These are phyloP conservation scores for Sarcophaga variegata DNA, from an alignment of 2,888 invertebrate species.

Conservation along the genomic window DNA sequence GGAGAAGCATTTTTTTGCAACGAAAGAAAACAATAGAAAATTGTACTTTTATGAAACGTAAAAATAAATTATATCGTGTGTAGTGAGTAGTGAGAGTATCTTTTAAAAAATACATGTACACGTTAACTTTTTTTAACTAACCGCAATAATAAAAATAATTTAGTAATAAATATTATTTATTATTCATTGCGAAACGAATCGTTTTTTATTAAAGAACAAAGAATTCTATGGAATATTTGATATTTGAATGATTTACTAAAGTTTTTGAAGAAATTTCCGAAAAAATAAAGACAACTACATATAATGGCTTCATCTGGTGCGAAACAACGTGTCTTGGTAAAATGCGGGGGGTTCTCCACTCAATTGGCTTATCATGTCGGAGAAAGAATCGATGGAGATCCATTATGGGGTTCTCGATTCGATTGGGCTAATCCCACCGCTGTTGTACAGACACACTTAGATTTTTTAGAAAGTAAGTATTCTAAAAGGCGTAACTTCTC, in stretches of 20 bases:
- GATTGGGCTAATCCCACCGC: constrained; percentile 89
- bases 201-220: background rate
- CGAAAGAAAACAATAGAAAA: background rate
- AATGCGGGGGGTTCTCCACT: constrained; percentile 90
- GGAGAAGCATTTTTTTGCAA: background rate
- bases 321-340: constrained; percentile 81
- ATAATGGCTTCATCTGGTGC: constrained; percentile 1
- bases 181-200: background rate
- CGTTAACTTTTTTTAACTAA: no score
- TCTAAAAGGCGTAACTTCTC: background rate
- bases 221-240: background rate
- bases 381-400: constrained; percentile 90
- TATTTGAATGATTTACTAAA: background rate
- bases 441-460: constrained; percentile 90
- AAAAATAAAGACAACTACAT: background rate
- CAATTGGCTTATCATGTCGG: constrained; percentile 89
- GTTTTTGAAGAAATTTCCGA: background rate
- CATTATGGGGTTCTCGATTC: constrained; percentile 93
- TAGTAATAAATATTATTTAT: background rate
- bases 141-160: background rate
- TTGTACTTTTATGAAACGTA: background rate
- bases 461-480: constrained; percentile 87
- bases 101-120: no score
- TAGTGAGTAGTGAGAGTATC: background rate
- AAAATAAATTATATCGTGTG: background rate